phyloP scores from a whole-genome alignment of 2,113 vertebrate species.

The Furnarius figulus region DNA sequence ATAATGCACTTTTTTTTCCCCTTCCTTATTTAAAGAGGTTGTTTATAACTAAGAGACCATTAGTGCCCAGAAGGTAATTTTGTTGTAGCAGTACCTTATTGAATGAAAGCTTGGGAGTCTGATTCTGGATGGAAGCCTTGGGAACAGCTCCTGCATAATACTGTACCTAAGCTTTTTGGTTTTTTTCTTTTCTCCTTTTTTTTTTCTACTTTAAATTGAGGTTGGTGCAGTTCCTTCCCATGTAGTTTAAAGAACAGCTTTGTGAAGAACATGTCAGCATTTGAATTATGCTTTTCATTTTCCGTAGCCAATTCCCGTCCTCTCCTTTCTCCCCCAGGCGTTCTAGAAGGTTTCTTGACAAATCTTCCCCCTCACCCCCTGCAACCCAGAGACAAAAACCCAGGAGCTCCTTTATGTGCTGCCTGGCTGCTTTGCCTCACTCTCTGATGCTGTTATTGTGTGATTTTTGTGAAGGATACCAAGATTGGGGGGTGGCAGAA shows the following conservation, averaged over 20 bases:
- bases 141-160: background rate
- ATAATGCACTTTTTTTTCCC: background rate
- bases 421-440: background rate
- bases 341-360: slow-evolving; percentile 3
- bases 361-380: background rate
- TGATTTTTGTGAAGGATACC: background rate
- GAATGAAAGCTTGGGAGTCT: slow-evolving; percentile 11
- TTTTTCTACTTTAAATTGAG: background rate
- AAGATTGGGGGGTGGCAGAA: background rate
- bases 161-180: background rate
- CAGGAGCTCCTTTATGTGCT: background rate
- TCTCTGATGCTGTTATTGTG: background rate
- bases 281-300: slow-evolving; percentile 44
- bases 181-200: background rate
- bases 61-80: background rate
- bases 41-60: slow-evolving; percentile 27
- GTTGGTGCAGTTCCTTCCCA: background rate
- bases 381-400: background rate
- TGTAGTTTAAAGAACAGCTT: background rate
- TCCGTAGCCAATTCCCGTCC: background rate
- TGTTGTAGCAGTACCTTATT: background rate
- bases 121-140: slow-evolving; percentile 13
- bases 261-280: background rate
- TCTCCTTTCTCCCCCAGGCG: background rate
- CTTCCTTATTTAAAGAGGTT: background rate